These are phyloP conservation scores for Aldrovandia affinis DNA, from an alignment of 2,797 vertebrate genomes.

Conservation along the genomic window DNA sequence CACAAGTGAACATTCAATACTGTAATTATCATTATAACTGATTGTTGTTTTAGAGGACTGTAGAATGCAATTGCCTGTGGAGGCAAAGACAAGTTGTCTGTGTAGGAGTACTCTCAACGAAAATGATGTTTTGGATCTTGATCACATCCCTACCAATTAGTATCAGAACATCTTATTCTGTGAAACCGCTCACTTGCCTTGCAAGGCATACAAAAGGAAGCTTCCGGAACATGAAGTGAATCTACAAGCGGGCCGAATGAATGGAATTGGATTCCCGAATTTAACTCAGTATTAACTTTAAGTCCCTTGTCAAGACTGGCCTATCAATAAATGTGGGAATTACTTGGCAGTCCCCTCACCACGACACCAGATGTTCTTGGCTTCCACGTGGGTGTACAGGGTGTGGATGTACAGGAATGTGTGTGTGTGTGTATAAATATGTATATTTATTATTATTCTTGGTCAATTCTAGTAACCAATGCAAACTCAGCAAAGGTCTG, in stretches of 20 bases:
- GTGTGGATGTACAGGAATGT: neutral
- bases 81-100: too few species aligned
- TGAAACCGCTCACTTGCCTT: neutral
- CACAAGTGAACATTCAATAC: too few species aligned
- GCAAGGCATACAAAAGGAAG: neutral
- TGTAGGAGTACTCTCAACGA: too few species aligned
- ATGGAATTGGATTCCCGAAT: neutral
- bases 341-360: conserved; percentile 14
- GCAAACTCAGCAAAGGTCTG: neutral
- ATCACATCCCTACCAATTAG: too few species aligned
- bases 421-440: neutral
- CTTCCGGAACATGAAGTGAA: neutral
- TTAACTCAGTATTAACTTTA: neutral
- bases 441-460: too few species aligned
- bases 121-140: too few species aligned
- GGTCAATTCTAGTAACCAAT: too few species aligned
- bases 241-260: neutral
- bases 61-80: too few species aligned
- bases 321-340: conserved; percentile 15
- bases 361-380: conserved; percentile 27
- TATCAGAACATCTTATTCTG: neutral
- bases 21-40: too few species aligned
- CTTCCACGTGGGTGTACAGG: neutral
- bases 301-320: neutral
- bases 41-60: too few species aligned